phyloP scores from a whole-genome alignment of 2,797 vertebrate species.

The Ambastaia sidthimunki region DNA sequence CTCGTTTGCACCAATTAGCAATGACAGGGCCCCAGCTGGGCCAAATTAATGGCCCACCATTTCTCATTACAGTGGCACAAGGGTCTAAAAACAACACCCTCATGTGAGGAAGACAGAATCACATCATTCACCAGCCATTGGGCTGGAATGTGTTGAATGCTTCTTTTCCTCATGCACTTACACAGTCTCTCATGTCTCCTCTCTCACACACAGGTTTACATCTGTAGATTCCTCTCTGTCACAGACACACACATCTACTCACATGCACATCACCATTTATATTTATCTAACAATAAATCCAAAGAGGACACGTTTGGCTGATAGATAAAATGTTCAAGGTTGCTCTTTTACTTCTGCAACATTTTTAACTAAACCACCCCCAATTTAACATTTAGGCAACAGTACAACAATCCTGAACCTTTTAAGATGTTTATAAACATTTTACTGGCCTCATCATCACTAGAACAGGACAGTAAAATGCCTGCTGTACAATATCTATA shows the following conservation, averaged over 20 bases:
- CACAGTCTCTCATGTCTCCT: constrained; percentile 40
- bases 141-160: constrained; percentile 43
- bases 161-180: constrained; percentile 40
- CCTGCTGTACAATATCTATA: not conserved
- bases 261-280: not conserved
- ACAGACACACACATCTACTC: constrained; percentile 4
- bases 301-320: not conserved
- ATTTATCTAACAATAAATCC: constrained; percentile 4
- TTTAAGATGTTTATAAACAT: too few species aligned
- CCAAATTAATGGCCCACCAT: constrained; percentile 46
- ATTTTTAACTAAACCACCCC: not conserved
- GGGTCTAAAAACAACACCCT: constrained; percentile 60
- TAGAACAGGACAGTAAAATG: too few species aligned
- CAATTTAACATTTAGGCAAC: not conserved
- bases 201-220: constrained; percentile 3
- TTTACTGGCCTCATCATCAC: too few species aligned
- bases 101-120: constrained; percentile 48
- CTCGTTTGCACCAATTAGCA: constrained; percentile 61
- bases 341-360: not conserved
- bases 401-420: too few species aligned
- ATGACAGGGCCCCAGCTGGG: constrained; percentile 59
- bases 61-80: constrained; percentile 41
- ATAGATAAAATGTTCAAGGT: not conserved
- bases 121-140: constrained; percentile 52
- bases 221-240: constrained; percentile 10